These are phyloP conservation scores for Petrocephalus microphthalmus DNA, from an alignment of 2,113 vertebrate species.

Conservation along the genomic window DNA sequence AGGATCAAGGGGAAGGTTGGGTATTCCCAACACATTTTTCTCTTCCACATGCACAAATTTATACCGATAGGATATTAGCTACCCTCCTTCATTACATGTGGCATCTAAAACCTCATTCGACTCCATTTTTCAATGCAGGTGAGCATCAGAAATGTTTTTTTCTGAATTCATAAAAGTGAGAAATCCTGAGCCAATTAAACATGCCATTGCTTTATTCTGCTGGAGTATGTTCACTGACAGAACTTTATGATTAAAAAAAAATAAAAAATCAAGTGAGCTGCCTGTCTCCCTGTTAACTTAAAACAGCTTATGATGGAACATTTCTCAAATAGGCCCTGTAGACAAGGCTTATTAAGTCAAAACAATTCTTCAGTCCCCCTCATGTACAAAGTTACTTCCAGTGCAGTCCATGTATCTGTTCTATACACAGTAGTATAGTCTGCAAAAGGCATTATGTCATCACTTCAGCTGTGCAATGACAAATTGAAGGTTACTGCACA, in stretches of 20 bases:
- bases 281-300: background rate
- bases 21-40: background rate
- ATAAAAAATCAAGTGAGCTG: background rate
- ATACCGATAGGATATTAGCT: background rate
- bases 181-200: background rate
- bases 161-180: background rate
- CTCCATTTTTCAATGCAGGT: background rate
- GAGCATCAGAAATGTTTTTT: background rate
- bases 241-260: background rate
- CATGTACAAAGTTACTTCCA: no score
- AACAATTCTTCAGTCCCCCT: no score
- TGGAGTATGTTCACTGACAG: background rate
- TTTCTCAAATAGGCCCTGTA: background rate
- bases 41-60: background rate
- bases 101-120: background rate
- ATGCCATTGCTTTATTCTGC: background rate
- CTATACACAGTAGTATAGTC: no score
- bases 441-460: no score
- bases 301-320: background rate
- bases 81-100: background rate
- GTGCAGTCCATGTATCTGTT: no score
- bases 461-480: no score
- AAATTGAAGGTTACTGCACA: no score
- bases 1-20: background rate
- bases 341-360: no score